Percentiles rank a stretch among this genome's conserved stretches.
Evolutionary conservation across 2,888 invertebrate genomes (phyloP).

Genomic region (Rutpela maculata): DNA sequence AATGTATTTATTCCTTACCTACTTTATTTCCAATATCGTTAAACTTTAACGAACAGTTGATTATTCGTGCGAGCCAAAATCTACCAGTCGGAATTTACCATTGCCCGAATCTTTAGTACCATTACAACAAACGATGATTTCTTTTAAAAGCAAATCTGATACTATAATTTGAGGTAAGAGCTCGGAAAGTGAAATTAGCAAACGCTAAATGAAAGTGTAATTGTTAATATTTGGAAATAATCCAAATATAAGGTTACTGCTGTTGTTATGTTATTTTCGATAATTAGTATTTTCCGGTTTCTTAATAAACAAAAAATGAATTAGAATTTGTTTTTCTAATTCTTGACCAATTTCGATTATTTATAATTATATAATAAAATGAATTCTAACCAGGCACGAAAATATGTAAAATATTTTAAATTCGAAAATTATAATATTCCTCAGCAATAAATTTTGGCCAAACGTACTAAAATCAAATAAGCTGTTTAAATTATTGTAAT

Average conservation of each 20-base stretch:
- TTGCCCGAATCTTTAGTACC: background rate
- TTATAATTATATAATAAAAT: background rate
- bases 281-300: slow-evolving; percentile 20
- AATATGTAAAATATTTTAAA: slow-evolving; percentile 7
- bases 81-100: background rate
- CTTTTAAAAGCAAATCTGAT: background rate
- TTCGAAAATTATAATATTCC: background rate
- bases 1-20: no score
- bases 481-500: slow-evolving; percentile 9
- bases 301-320: slow-evolving; percentile 16
- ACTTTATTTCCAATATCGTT: no score
- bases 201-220: slow-evolving; percentile 30
- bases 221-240: slow-evolving; percentile 26
- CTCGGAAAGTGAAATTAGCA: slow-evolving; percentile 34
- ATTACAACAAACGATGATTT: background rate
- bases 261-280: slow-evolving; percentile 2
- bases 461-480: background rate
- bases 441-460: slow-evolving; percentile 3
- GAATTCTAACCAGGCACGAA: background rate
- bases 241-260: background rate
- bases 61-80: background rate
- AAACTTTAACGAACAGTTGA: no score
- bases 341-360: background rate
- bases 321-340: slow-evolving; percentile 2
- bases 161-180: slow-evolving; percentile 20